Evolutionary conservation across 2,113 vertebrate species (phyloP), one percentile per base, ranked within the genome.

Genomic region (Pachyramphus minor): DNA sequence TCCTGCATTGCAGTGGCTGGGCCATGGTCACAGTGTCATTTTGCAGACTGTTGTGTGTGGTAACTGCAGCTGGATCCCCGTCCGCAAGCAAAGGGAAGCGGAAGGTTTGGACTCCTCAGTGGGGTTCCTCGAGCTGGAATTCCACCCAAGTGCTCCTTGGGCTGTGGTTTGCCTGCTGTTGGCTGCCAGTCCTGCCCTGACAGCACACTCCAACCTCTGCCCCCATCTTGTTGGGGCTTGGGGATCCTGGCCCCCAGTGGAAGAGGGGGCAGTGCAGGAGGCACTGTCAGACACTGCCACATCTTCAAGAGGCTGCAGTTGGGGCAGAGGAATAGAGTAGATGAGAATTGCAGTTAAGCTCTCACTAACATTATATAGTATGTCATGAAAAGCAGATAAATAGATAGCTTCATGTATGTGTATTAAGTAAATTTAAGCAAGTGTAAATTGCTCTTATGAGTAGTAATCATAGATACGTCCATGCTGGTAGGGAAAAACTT

Each of bases 171-270:
- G 25, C 16, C 39, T 45, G 2, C 30, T 0, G 5, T 12, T 17
- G 30, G 42, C 44, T 74, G 72, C 58, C 52, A 14, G 39, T 27
- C 53, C 24, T 39, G 44, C 53, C 39, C 21, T 23, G 55, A 6
- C 13, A 19, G 27, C 17, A 1, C 1, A 0, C 18, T 2, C 1
- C 7, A 23, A 31, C n/a, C 45, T 73, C 30, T 10, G 4, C 1
- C 37, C 24, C 63, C 28, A 1, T 47, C 52, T 21, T 2, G 0
- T 4, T 24, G 30, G 28, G 7, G 15, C 8, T 8, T 8, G 22
- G 28, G n/a, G n/a, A 8, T 23, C 47, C 9, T 9, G 11, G 44
- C 21, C 27, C 9, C 9, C 19, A 12, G n/a, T 11, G 5, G 2
- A 44, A 66, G 64, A 50, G 73, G 69, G 33, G 56, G 16, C 8